Conservation (phyloP, 2,797 vertebrate species). For the Urocyon cinereoargenteus region DNA sequence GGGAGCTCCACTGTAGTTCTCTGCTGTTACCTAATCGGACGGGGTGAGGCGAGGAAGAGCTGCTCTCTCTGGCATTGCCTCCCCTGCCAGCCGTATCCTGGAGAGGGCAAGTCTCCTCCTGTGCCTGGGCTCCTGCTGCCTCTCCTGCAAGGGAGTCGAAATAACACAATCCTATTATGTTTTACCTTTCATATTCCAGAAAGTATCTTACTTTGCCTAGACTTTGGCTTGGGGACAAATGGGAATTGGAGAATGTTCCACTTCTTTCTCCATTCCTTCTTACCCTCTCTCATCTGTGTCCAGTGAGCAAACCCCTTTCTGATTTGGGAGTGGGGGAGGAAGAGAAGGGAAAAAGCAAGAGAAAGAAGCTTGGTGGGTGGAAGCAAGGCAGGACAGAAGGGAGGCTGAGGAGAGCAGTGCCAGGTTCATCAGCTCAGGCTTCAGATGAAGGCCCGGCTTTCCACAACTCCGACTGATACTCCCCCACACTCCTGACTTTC, state of each 20-base stretch:
- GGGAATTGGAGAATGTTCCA: background rate
- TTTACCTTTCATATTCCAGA: background rate
- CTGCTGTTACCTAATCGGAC: background rate
- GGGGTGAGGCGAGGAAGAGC: background rate
- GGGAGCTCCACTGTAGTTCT: background rate
- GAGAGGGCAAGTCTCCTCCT: rapidly evolving
- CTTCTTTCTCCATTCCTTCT: background rate
- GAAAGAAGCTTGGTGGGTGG: background rate
- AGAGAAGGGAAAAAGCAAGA: background rate
- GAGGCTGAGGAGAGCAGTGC: rapidly evolving
- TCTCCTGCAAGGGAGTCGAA: background rate
- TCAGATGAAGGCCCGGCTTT: background rate
- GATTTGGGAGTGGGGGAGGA: background rate
- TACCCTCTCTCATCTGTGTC: background rate
- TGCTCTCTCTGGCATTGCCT: background rate
- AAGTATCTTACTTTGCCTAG: background rate
- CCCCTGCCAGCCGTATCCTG: background rate
- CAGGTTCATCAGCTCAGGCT: rapidly evolving
- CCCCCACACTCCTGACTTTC: background rate
- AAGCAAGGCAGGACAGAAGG: background rate
- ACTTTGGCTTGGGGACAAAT: background rate
- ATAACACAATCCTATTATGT: background rate
- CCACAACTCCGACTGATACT: rapidly evolving
- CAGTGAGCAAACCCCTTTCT: background rate
- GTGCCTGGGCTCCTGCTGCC: rapidly evolving